phyloP scores from a whole-genome alignment of 1,140 invertebrate genomes.

The Andrena cerasifolii region DNA sequence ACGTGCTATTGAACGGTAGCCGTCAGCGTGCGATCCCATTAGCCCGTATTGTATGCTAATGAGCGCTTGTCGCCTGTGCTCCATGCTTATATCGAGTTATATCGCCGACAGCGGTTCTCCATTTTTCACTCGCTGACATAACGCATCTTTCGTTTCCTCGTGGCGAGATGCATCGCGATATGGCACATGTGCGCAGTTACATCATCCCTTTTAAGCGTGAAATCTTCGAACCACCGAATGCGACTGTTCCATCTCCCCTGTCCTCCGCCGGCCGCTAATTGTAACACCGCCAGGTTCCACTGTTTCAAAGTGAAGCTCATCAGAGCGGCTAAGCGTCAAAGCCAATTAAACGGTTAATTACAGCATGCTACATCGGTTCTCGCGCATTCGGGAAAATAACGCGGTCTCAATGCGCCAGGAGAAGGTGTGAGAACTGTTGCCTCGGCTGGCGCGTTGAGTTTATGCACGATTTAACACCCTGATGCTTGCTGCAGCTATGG shows the following conservation, averaged over 20 bases:
- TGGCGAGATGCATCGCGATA: background rate
- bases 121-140: conserved; percentile 27
- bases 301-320: conserved; percentile 42
- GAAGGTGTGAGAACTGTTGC: conserved; percentile 38
- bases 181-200: background rate
- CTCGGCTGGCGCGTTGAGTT: conserved; percentile 18
- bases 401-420: background rate
- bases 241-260: background rate
- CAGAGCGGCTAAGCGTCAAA: conserved; percentile 31
- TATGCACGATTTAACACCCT: conserved; percentile 51
- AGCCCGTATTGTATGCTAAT: conserved; percentile 79
- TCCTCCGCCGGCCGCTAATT: too few species aligned
- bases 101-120: conserved; percentile 66
- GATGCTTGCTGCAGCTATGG: conserved; percentile 24
- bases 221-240: background rate
- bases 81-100: conserved; percentile 71
- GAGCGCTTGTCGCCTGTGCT: conserved; percentile 73
- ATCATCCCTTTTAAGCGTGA: background rate
- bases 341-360: conserved; percentile 70
- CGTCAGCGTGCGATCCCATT: conserved; percentile 77
- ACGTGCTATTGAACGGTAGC: conserved; percentile 68
- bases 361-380: conserved; percentile 44
- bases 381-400: conserved; percentile 16
- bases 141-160: conserved; percentile 16
- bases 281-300: background rate